Evolutionary conservation across 2,797 vertebrate genomes (phyloP).

Genomic region (Apogon talboti): DNA sequence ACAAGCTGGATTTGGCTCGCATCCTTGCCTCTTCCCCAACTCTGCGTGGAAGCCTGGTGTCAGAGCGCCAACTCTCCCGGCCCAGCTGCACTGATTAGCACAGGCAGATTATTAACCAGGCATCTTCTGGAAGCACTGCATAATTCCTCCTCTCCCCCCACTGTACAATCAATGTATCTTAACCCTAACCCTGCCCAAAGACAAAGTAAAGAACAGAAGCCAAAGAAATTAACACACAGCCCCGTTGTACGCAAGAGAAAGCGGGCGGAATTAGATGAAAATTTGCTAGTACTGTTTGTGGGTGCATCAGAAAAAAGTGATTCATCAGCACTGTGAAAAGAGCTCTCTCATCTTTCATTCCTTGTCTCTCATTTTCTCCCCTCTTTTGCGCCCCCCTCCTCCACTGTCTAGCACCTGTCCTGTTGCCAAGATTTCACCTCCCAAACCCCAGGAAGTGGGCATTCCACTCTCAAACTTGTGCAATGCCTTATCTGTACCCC

Average conservation of each 20-base stretch:
- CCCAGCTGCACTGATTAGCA: constrained; percentile 90
- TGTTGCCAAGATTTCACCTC: constrained; percentile 92
- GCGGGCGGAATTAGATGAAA: constrained; percentile 46
- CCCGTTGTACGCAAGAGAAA: constrained; percentile 11
- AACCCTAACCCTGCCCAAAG: constrained; percentile 75
- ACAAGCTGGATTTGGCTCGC: constrained; percentile 88
- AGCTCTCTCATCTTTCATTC: constrained; percentile 79
- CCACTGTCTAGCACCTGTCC: constrained; percentile 83
- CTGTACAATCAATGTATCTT: constrained; percentile 66
- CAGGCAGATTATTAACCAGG: constrained; percentile 94
- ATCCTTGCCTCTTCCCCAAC: constrained; percentile 81
- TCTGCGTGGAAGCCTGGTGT: constrained; percentile 83
- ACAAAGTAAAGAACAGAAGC: constrained; percentile 60
- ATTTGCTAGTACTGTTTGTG: constrained; percentile 84
- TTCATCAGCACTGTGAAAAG: constrained; percentile 90
- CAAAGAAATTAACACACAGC: constrained; percentile 49
- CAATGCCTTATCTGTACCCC: constrained; percentile 90
- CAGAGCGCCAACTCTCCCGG: constrained; percentile 87
- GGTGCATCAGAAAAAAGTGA: constrained; percentile 87
- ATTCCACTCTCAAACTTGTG: constrained; percentile 93
- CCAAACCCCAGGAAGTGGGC: constrained; percentile 88
- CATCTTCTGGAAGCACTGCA: constrained; percentile 85
- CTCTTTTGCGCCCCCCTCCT: constrained; percentile 40
- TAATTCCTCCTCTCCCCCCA: constrained; percentile 53
- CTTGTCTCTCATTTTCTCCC: constrained; percentile 46